Percentiles rank a stretch among this genome's conserved stretches.
phyloP scores from a whole-genome alignment of 2,113 vertebrate genomes.

The Acanthochromis polyacanthus region DNA sequence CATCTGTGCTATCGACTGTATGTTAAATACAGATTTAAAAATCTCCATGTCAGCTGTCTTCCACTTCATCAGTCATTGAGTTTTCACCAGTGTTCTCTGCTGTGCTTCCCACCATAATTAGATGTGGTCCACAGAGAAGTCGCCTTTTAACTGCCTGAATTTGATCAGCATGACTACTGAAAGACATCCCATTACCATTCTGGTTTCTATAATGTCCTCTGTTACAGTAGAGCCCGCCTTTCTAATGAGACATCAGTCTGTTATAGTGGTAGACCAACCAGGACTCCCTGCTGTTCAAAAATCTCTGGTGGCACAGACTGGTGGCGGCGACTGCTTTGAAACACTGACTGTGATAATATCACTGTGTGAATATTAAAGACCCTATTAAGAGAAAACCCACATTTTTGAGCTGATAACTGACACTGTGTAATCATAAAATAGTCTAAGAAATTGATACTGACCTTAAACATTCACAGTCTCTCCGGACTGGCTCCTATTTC shows the following conservation, averaged over 20 bases:
- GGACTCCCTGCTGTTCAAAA: constrained; percentile 51
- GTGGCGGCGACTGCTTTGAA: constrained; percentile 46
- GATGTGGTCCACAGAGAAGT: constrained; percentile 39
- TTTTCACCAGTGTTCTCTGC: constrained; percentile 6
- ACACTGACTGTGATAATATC: constrained; percentile 51
- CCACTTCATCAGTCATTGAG: constrained; percentile 18
- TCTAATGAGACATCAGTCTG: constrained; percentile 64
- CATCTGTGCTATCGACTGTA: background rate
- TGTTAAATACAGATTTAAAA: constrained; percentile 9
- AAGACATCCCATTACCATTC: constrained; percentile 39
- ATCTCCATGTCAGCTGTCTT: constrained; percentile 9
- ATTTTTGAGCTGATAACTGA: constrained; percentile 37
- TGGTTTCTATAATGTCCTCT: constrained; percentile 38
- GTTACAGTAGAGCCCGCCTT: constrained; percentile 28
- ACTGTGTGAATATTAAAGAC: constrained; percentile 50
- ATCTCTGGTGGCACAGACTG: constrained; percentile 40
- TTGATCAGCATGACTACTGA: constrained; percentile 47
- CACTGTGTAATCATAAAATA: background rate
- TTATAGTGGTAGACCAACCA: constrained; percentile 27
- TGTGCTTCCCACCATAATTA: constrained; percentile 20
- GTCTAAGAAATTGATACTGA: background rate
- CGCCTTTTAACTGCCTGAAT: constrained; percentile 14
- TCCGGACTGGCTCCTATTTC: constrained; percentile 2
- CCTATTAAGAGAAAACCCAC: constrained; percentile 13
- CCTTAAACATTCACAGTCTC: background rate